Evolutionary conservation across 2,888 invertebrate species (phyloP).

Genomic region (Amblyjoppa fuscipennis): DNA sequence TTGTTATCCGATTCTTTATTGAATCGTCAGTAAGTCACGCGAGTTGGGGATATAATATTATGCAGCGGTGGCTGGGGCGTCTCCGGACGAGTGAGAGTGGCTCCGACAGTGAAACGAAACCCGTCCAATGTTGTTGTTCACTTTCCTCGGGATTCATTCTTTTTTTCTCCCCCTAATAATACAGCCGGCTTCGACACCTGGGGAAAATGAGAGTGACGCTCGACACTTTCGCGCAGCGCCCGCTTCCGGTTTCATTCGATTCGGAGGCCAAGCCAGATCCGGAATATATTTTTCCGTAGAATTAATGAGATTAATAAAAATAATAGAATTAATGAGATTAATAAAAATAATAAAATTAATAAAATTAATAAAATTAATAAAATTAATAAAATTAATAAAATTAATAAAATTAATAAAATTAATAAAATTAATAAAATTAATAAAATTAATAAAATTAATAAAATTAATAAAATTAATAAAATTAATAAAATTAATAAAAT

Average conservation of each 20-base stretch:
- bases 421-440: too few species aligned
- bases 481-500: neutral
- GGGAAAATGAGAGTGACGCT: constrained; percentile 44
- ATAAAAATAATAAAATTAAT: neutral
- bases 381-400: too few species aligned
- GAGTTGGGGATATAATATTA: constrained; percentile 30
- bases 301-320: neutral
- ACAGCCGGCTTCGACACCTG: neutral
- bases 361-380: too few species aligned
- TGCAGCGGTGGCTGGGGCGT: neutral
- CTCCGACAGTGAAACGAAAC: constrained; percentile 9
- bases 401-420: too few species aligned
- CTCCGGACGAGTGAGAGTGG: neutral
- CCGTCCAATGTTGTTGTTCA: neutral
- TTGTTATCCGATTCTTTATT: constrained; percentile 51
- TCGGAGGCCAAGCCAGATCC: neutral
- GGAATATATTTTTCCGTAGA: neutral
- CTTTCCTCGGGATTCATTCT: neutral
- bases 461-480: neutral
- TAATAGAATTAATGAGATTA: neutral
- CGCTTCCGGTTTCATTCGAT: constrained; percentile 37
- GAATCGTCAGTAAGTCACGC: constrained; percentile 59
- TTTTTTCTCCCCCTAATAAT: neutral
- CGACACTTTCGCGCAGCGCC: constrained; percentile 39
- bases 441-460: too few species aligned